These are phyloP conservation scores for Drosophila conformis DNA, from an alignment of 2,888 invertebrate species.

Conservation along the genomic window DNA sequence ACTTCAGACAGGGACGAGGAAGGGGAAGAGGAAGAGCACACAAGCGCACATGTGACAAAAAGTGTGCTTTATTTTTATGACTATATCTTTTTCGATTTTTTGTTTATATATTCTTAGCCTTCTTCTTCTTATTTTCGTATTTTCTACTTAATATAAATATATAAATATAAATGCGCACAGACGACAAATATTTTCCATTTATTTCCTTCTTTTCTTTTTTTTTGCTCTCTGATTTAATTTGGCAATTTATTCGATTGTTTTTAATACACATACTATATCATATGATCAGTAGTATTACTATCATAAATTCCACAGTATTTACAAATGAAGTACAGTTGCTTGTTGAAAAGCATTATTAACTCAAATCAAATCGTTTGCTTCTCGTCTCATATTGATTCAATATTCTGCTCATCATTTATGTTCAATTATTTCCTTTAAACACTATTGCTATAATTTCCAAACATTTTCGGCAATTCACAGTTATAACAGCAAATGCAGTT, in stretches of 20 bases:
- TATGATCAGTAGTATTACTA: no score
- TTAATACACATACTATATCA: background rate
- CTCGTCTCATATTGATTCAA: background rate
- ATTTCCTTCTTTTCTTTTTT: background rate
- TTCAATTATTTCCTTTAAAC: background rate
- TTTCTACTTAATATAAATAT: background rate
- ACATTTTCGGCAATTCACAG: slow-evolving; percentile 2
- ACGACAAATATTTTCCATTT: background rate
- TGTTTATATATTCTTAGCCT: background rate
- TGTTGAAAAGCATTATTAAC: background rate
- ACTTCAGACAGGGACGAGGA: background rate
- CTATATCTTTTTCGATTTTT: background rate
- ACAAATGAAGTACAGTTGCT: background rate
- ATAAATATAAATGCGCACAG: background rate
- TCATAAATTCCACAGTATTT: no score
- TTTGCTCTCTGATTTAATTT: background rate
- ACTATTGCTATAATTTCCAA: background rate
- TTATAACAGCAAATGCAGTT: background rate
- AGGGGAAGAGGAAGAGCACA: background rate
- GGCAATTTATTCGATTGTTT: background rate
- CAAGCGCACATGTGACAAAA: background rate
- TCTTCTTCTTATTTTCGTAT: background rate
- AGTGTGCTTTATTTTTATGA: background rate
- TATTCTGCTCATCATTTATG: no score
- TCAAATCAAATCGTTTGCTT: background rate